Evolutionary conservation across 2,797 vertebrate species (phyloP).

Genomic region (Mico argentatus): DNA sequence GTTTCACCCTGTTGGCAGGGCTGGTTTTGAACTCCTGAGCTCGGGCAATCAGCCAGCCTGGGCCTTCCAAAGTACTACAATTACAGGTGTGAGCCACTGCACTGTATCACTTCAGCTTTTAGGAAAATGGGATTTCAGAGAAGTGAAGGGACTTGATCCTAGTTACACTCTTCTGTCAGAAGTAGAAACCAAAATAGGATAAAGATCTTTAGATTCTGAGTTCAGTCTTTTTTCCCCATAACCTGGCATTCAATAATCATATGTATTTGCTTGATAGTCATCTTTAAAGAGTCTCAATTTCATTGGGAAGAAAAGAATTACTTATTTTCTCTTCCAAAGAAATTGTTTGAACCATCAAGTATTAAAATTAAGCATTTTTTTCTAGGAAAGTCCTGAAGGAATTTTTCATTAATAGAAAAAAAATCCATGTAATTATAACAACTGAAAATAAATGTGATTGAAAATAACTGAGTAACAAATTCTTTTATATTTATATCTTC

Average conservation of each 20-base stretch:
- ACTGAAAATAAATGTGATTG: conserved; percentile 29
- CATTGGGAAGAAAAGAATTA: neutral
- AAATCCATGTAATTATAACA: neutral
- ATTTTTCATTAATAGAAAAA: neutral
- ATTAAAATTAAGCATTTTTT: conserved; percentile 34
- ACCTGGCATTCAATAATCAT: neutral
- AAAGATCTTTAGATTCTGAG: neutral
- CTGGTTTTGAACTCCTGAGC: neutral
- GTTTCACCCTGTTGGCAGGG: neutral
- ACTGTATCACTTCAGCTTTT: neutral
- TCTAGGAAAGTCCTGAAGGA: neutral
- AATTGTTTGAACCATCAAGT: neutral
- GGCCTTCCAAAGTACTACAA: neutral
- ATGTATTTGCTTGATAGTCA: neutral
- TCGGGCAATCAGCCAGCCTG: neutral
- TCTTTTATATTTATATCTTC: conserved; percentile 2
- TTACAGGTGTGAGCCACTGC: neutral
- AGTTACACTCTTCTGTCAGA: neutral
- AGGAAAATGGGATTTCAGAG: neutral
- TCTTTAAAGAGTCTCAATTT: conserved; percentile 17
- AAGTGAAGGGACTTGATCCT: neutral
- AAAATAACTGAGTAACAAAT: neutral
- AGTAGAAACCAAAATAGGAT: neutral
- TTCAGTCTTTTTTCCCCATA: neutral
- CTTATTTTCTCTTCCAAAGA: neutral